Conservation (phyloP, 2,113 vertebrate genomes). For the Cyrtonyx montezumae region DNA sequence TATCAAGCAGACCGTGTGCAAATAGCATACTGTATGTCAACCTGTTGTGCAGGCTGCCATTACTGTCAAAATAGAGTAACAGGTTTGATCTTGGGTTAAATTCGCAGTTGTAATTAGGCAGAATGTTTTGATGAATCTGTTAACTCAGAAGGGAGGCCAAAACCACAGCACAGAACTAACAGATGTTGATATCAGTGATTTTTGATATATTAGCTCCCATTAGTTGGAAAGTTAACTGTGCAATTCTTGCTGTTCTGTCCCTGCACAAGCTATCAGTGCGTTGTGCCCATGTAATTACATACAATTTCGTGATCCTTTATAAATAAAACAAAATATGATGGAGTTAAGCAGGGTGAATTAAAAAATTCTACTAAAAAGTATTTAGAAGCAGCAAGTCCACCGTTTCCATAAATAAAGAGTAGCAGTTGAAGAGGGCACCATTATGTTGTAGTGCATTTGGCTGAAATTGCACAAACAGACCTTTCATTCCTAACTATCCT, state of each 20-base stretch:
- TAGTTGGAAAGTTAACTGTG: background rate
- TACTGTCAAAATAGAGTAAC: background rate
- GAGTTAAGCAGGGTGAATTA: slow-evolving; percentile 2
- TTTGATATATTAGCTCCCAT: background rate
- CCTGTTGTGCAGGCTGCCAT: background rate
- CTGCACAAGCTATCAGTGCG: background rate
- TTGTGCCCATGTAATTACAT: background rate
- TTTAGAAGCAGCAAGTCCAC: slow-evolving; percentile 2
- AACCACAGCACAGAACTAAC: background rate
- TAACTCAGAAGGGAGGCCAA: background rate
- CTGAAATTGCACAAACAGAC: slow-evolving; percentile 53
- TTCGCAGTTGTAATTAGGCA: background rate
- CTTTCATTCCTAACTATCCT: slow-evolving; percentile 41
- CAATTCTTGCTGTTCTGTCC: background rate
- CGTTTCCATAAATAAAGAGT: slow-evolving; percentile 6
- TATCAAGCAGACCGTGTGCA: background rate
- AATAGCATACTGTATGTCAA: background rate
- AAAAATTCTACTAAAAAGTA: background rate
- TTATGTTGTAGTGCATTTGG: slow-evolving; percentile 27
- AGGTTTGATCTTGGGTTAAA: background rate
- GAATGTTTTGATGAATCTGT: background rate
- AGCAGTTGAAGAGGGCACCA: background rate
- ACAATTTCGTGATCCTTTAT: slow-evolving; percentile 10
- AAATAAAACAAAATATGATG: background rate
- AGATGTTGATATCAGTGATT: background rate